Base-by-base conservation (phyloP, 2,797 vertebrate species). In the Kryptolebias ocellatus region DNA sequence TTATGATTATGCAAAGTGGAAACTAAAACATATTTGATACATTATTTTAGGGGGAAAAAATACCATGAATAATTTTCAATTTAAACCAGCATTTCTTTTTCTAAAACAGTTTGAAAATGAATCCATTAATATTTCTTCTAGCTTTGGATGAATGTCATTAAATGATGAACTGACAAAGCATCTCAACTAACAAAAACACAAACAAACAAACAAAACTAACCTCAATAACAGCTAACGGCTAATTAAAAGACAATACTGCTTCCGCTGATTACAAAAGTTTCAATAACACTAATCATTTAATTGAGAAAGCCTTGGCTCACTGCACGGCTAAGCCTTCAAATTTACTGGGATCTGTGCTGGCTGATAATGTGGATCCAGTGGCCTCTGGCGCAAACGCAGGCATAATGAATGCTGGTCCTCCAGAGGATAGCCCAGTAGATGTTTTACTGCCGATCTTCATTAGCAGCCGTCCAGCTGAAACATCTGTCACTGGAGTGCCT, bases 401-500 rank as follows among this genome's bases (percentile, higher is more conserved):
- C 73, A 76, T 85, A 82, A 86, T 84, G 80, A 90, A 84, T 85
- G 78, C 76, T 56, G 68, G 75, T 60, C 76, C 87, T 89, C 89
- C 67, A 37, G 89, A 87, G 88, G 79, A 87, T 74, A 64, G 72
- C 47, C 82, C 73, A 8, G 72, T 86, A 88, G 85, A 87, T 80
- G 84, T 78, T 68, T 85, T 81, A 84, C 81, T 85, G 83, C 75
- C 69, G 65, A 80, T 83, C 80, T 88, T 90, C 90, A 86, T 91
- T 89, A 89, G 80, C 74, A 56, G 46, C 73, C 86, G 67, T 83
- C 79, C 83, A 87, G 83, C 79, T 77, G 72, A 80, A 90, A 90
- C 89, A 92, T 90, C 89, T 91, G 90, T 89, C 88, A 71, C 80
- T 50, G 64, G 63, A 83, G 81, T 45, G 74, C 72, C 61, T 87